These are phyloP conservation scores for Acomys russatus DNA, from an alignment of 2,797 vertebrate genomes.

Conservation along the genomic window DNA sequence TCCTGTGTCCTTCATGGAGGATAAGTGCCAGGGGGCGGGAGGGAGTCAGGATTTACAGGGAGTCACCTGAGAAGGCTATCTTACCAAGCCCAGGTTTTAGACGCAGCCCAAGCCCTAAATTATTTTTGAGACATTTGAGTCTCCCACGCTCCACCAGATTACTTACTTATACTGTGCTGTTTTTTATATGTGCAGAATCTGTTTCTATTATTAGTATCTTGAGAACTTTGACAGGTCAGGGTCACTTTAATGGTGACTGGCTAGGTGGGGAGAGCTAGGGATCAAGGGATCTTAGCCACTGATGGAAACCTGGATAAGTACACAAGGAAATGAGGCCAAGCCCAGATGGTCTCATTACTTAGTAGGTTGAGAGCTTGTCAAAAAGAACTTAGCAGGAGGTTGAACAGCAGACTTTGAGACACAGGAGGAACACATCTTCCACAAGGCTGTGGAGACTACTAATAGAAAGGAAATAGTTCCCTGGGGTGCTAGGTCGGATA, in stretches of 20 bases:
- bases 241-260: neutral
- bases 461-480: slow-evolving; percentile 19
- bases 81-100: neutral
- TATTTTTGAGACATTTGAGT: neutral
- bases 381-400: neutral
- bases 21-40: neutral
- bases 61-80: neutral
- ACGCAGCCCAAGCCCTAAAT: neutral
- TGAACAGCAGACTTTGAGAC: neutral
- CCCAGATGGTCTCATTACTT: slow-evolving; percentile 12
- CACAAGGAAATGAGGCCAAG: neutral
- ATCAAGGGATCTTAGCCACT: neutral
- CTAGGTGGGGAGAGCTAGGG: neutral
- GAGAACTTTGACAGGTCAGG: neutral
- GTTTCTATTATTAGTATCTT: neutral
- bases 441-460: neutral
- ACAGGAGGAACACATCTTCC: neutral
- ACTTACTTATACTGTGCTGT: neutral
- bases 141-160: neutral
- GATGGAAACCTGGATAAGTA: neutral
- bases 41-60: neutral
- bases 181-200: neutral
- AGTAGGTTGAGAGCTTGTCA: neutral
- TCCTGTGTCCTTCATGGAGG: neutral
- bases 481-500: neutral